Evolutionary conservation across 2,113 vertebrate genomes (phyloP), one percentile per base, ranked within the genome.

Genomic region (Microcebus tavaratra): DNA sequence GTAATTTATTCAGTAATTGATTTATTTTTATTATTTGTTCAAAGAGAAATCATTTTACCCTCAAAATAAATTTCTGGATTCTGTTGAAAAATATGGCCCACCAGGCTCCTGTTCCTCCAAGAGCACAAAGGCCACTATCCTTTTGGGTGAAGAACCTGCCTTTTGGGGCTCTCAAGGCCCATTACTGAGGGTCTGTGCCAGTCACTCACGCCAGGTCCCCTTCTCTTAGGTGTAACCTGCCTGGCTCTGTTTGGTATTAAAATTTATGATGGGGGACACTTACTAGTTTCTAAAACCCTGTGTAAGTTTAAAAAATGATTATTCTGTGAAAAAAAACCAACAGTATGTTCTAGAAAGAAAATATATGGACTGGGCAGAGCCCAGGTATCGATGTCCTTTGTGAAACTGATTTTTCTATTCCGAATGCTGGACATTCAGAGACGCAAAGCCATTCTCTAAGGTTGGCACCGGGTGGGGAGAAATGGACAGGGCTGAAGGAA

Each of bases 31-130:
- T 48, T 48, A 31, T 48, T 76, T 48, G 48, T 76, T 10, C 42
- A 48, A 76, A 17, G 73, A 48, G 29, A 48, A 48, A 48, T 76
- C 21, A 70, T 89, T 90, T 89, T 23, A 65, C 36, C 42, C 39
- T 25, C 15, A 42, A 89, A 59, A 83, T 45, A 59, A 76, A 86
- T 91, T 78, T 70, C 59, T 84, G 48, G 59, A 79, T 88, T 93
- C n/a, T 80, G 18, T 88, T 82, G 76, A 3, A 20, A 96, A 53
- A 48, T 72, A 50, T 79, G 42, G 23, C 12, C 20, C 29, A 3
- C 18, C 11, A 65, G 53, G 34, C 20, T 34, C 14, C 15, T 34
- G 0, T 17, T 53, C 5, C 14, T 61, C 27, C 15, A 3, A 63
- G 48, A 14, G 12, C 29, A 27, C 11, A 23, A 3, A 20, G 15